Base-by-base conservation (phyloP, 2,797 vertebrate species). In the Botia kubotai region DNA sequence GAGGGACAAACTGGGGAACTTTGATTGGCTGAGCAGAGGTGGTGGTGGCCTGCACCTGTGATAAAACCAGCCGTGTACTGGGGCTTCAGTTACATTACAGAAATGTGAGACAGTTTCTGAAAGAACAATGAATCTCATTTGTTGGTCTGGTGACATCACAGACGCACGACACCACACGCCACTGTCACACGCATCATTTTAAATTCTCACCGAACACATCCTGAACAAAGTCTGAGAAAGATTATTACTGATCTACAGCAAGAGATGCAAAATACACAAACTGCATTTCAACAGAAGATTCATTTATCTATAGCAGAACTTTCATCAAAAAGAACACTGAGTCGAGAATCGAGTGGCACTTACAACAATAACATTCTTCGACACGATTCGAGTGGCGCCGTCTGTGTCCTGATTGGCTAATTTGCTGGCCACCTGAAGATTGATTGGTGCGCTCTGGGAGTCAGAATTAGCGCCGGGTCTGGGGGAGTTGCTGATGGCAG, bases 1-100 rank as follows among this genome's bases (percentile, higher is more conserved):
- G 98, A 93, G 97, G 96, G 91, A 99, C 97, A 95, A 99, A 99
- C 94, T 99, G 97, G 93, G 97, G 98, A 94, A 99, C 98, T 98
- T 98, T 99, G 95, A 99, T 99, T 93, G 96, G 96, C 92, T 97
- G 97, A 91, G 94, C 92, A 86, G 95, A 93, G 12, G 85, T 83
- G 85, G 89, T 94, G 77, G 96, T 95, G 93, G 97, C 95, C 94
- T 99, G 98, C 94, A 99, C 96, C 97, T 98, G 96, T 94, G 84
- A 94, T 92, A 91, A 95, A 95, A 93, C 91, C 91, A 94, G 90
- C 69, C 75, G 11, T 87, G 85, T 82, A 86, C 57, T 85, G 71
- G 21, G 14, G 48, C 62, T 48, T 13, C 2, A 16, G 48, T 66
- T 8, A 77, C 58, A 57, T 46, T 12, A 66, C 29, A 48, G 53